These are phyloP conservation scores for Porphyrio hochstetteri DNA, from an alignment of 2,113 vertebrate genomes.

Conservation along the genomic window DNA sequence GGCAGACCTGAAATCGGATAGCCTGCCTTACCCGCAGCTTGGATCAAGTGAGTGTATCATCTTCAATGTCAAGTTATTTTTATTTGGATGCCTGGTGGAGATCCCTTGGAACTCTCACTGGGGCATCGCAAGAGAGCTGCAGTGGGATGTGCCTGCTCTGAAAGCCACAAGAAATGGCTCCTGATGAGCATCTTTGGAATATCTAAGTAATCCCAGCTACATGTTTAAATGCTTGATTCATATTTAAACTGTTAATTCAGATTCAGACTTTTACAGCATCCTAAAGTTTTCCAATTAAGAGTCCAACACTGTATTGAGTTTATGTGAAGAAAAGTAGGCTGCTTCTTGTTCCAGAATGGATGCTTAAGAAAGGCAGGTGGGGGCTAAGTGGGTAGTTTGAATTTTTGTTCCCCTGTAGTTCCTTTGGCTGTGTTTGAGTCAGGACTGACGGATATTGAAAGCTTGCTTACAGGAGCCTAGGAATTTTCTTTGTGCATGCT, in stretches of 20 bases:
- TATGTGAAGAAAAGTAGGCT: not conserved
- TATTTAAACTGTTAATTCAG: not conserved
- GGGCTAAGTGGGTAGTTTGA: not conserved
- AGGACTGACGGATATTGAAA: not conserved
- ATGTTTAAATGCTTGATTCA: not conserved
- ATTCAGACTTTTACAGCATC: not conserved
- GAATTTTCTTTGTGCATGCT: not conserved
- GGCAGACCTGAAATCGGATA: conserved; percentile 7
- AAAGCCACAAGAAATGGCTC: not conserved
- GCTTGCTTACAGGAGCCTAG: not conserved
- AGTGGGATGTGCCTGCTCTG: not conserved
- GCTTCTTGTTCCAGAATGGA: not conserved
- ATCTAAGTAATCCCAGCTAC: not conserved
- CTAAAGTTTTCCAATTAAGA: not conserved
- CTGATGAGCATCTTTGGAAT: not conserved
- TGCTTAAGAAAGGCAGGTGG: not conserved
- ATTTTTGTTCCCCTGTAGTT: not conserved
- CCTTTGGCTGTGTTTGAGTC: not conserved
- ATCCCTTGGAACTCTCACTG: not conserved
- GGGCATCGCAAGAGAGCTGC: not conserved
- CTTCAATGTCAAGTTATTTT: not conserved
- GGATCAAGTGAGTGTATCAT: not conserved
- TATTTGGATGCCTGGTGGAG: not conserved
- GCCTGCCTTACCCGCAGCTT: not conserved
- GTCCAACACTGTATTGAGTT: not conserved